Evolutionary conservation across 2,888 invertebrate genomes (phyloP).

Genomic region (Vanessa cardui): DNA sequence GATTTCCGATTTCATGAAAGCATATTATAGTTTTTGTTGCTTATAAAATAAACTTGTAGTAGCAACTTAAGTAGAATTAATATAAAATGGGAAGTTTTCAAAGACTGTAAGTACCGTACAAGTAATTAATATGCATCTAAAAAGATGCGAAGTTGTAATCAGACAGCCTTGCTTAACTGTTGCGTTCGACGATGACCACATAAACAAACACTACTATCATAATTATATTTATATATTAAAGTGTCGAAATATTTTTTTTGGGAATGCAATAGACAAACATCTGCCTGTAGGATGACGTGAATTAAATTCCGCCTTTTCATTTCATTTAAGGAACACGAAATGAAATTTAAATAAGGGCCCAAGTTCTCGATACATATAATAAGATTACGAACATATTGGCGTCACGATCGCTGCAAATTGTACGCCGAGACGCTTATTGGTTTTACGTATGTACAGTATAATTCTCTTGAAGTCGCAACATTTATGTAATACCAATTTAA

Average conservation of each 20-base stretch:
- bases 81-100: too few relatives aligned
- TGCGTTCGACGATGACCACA: too few relatives aligned
- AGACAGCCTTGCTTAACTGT: too few relatives aligned
- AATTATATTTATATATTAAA: background rate
- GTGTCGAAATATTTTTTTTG: background rate
- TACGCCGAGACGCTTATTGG: slow-evolving; percentile 15
- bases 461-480: background rate
- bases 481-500: background rate
- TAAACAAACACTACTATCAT: background rate
- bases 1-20: too few relatives aligned
- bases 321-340: background rate
- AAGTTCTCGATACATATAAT: slow-evolving; percentile 22
- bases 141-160: too few relatives aligned
- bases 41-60: too few relatives aligned
- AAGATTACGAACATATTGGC: slow-evolving; percentile 17
- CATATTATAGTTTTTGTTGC: too few relatives aligned
- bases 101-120: too few relatives aligned
- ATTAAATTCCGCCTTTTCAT: slow-evolving; percentile 11
- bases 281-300: background rate
- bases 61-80: too few relatives aligned
- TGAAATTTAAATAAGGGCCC: slow-evolving; percentile 18
- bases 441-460: slow-evolving; percentile 21
- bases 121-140: too few relatives aligned
- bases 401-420: slow-evolving; percentile 19
- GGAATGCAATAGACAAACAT: background rate